A percentile compares a stretch with the other conserved stretches of the same genome.
phyloP scores from a whole-genome alignment of 2,888 invertebrate species.

The Cinara cedri region DNA sequence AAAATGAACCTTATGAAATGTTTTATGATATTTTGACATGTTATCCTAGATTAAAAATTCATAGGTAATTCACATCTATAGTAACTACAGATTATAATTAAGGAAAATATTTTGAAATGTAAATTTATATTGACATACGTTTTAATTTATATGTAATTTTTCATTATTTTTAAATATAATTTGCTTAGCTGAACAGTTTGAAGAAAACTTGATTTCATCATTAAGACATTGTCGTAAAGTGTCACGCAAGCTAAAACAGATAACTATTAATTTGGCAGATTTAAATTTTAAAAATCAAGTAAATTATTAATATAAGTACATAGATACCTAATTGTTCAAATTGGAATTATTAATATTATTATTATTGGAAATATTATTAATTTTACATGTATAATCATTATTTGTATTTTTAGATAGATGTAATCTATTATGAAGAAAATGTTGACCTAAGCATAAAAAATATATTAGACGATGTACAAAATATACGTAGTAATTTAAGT shows the following conservation, averaged over 20 bases:
- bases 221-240: constrained; percentile 31
- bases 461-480: constrained; percentile 37
- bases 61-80: no score
- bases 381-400: background rate
- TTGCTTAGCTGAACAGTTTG: constrained; percentile 38
- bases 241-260: constrained; percentile 23
- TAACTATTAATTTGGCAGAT: constrained; percentile 3
- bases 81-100: background rate
- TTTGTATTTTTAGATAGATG: constrained; percentile 6
- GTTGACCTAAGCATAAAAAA: constrained; percentile 29
- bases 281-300: constrained; percentile 47
- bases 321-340: background rate
- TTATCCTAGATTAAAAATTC: no score
- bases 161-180: background rate
- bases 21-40: no score
- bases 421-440: background rate
- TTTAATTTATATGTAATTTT: background rate
- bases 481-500: constrained; percentile 19
- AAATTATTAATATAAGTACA: background rate
- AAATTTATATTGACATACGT: background rate
- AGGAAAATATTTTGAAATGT: background rate
- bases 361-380: background rate
- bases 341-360: no score
- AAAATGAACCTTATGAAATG: no score
- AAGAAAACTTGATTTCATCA: constrained; percentile 24